Evolutionary conservation across 1,140 invertebrate genomes (phyloP), one percentile per base, ranked within the genome.

Genomic region (Berghia stephanieae): DNA sequence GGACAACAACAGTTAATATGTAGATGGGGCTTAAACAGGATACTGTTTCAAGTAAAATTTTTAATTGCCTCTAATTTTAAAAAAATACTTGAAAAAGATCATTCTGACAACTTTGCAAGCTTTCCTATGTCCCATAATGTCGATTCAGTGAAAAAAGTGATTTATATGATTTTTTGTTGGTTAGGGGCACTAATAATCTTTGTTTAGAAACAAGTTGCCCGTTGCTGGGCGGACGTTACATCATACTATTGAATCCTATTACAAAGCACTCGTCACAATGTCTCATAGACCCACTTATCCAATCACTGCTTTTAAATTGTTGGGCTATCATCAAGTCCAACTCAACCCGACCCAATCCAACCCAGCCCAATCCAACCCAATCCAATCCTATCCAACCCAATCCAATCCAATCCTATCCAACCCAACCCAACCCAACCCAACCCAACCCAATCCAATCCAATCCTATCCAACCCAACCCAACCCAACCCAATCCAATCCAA

Each of bases 391-490:
- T 63, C 72, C 72, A 75, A 36, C 40, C 75, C 75, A 40, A 36
- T 75, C 72, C 55, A 75, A 21, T 75, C 72, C 72, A 75, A 55
- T 75, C 75, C 75, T 60, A 40, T 76, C 75, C 72, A 63, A 42
- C 63, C 52, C 52, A 76, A 68, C 52, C 75, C 75, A 76, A 49
- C 34, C 75, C 75, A 68, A 66, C 68, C 63, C 75, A 69, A 46
- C 68, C 63, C 63, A 52, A 68, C 68, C 63, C 75, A 69, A 46
- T 76, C 75, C 75, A 49, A 69, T 69, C 75, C 75, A 77, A 77
- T 69, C 63, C 75, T 46, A 77, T 77, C 60, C 43, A 76, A 43
- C 46, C 63, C 75, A 68, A 76, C 49, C 75, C 66, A 68, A 44
- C 46, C 66, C 60, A 24, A 63, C 46, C 34, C 40, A 44, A 43